Base-by-base conservation (phyloP, 2,113 vertebrate species). In the Lampris megalopsis region DNA sequence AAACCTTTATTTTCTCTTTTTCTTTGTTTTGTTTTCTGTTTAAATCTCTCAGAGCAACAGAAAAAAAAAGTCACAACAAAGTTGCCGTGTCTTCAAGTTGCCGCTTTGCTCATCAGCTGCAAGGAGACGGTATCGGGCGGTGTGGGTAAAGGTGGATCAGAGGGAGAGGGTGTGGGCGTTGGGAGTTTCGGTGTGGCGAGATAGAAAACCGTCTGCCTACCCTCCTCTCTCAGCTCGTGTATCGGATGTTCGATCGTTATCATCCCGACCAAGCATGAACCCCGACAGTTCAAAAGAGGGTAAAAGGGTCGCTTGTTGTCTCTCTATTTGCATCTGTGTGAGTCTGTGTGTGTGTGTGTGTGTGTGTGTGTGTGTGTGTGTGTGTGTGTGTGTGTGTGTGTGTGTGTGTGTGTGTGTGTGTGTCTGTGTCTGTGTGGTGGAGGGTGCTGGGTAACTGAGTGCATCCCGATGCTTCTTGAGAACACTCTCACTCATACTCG, bases 61-160 rank as follows among this genome's bases (percentile, higher is more conserved):
- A n/a, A n/a, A n/a, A 50, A 59, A 61, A 72, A 83, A 90, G 84
- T 90, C 88, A 85, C 76, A 91, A 90, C 80, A 92, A 89, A 88
- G 86, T 91, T 83, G 88, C 70, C 36, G 35, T 57, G 36, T 77
- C 13, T 48, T 70, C 63, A 69, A 90, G 86, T 86, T 85, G 82
- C 93, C 92, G 90, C 91, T 92, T 91, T 71, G 86, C 84, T 89
- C 91, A 91, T 94, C 93, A 93, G 86, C 68, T 61, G 74, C 58
- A 73, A 57, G 52, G 63, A 79, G 81, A 88, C 85, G 83, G 91
- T 83, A n/a, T 81, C 81, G 75, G 71, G 61, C 42, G 50, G 24
- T 79, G 71, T 79, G 58, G 64, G 63, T 49, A 71, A 54, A 10
- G 64, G 78, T 73, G 62, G 61, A 13, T 65, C 73, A 24, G 54